Base-by-base conservation (phyloP, 2,888 invertebrate species). In the Napeogenes sylphis region DNA sequence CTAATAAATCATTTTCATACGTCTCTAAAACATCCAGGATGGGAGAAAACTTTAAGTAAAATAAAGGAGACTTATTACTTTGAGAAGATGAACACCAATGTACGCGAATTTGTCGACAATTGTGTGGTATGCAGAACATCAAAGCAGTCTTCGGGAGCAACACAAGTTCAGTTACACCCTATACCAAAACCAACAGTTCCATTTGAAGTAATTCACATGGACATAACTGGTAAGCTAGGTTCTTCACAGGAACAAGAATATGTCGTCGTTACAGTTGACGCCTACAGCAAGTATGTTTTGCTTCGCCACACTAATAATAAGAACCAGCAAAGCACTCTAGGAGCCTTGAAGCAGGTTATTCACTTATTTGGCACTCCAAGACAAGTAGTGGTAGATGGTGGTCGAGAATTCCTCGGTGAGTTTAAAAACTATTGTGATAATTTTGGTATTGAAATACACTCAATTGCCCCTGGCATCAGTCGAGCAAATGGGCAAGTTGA, bases 401-500 rank as follows among this genome's bases (percentile, higher is more conserved):
- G 68, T 12, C 47, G 70, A 3, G 68, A 66, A 45, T 73, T 72
- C 47, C 58, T 70, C 0, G 68, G 69, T 0, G 69, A 70, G 8
- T 71, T 62, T 21, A 64, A 68, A 61, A 5, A 35, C 0, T 70
- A 69, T n/a, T 71, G 71, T 46, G 65, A 69, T 8, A 4, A 45
- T 2, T 64, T 57, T 53, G 69, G 69, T 4, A 69, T 72, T 1
- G 47, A 67, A 10, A 38, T 69, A 0, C 68, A 68, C 33, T 13
- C 62, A 4, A 73, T 70, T 46, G 58, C 71, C 3, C 69, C 71
- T 57, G 71, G 71, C 45, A 56, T 62, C 5, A 71, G 69, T 62
- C 64, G 70, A 68, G 69, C 71, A 0, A 71, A 72, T 58, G 70
- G 71, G 1, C 72, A 73, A 60, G 69, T 69, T 0, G 71, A 71